A percentile compares a stretch with the other conserved stretches of the same genome.
These are phyloP conservation scores for Oncorhynchus clarkii DNA, from an alignment of 2,113 vertebrate species.

Conservation along the genomic window DNA sequence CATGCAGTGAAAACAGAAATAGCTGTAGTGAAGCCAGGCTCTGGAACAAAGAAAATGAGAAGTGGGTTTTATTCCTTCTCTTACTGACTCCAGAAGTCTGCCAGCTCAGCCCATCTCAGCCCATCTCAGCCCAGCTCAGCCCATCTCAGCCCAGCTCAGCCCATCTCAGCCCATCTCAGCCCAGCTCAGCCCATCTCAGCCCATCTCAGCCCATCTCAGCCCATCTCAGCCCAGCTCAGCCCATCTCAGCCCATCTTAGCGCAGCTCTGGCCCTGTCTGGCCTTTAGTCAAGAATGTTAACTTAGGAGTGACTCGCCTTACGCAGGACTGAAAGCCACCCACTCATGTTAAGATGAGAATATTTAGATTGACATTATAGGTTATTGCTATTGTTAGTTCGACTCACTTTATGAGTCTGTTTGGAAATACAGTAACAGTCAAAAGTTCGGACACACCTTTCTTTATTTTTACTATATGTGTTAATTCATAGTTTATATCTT, in stretches of 20 bases:
- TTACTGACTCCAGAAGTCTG: conserved; percentile 17
- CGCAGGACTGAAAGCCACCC: conserved; percentile 23
- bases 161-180: too few species aligned
- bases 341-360: conserved; percentile 19
- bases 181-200: too few species aligned
- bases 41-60: conserved; percentile 19
- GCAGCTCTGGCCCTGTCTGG: conserved; percentile 3
- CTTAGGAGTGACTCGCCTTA: conserved; percentile 25
- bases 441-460: too few species aligned
- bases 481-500: too few species aligned
- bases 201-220: too few species aligned
- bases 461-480: too few species aligned
- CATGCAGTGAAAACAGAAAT: conserved; percentile 40
- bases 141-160: too few species aligned
- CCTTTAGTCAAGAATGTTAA: conserved; percentile 26
- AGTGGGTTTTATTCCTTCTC: conserved; percentile 11
- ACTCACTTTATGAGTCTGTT: conserved; percentile 3
- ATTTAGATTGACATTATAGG: conserved; percentile 21
- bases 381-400: conserved; percentile 11
- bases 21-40: conserved; percentile 19
- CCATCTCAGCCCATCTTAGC: too few species aligned
- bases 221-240: too few species aligned
- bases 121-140: not conserved
- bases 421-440: not conserved
- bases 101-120: not conserved